Conservation (phyloP, 2,888 invertebrate species). For the Netelia inedita region DNA sequence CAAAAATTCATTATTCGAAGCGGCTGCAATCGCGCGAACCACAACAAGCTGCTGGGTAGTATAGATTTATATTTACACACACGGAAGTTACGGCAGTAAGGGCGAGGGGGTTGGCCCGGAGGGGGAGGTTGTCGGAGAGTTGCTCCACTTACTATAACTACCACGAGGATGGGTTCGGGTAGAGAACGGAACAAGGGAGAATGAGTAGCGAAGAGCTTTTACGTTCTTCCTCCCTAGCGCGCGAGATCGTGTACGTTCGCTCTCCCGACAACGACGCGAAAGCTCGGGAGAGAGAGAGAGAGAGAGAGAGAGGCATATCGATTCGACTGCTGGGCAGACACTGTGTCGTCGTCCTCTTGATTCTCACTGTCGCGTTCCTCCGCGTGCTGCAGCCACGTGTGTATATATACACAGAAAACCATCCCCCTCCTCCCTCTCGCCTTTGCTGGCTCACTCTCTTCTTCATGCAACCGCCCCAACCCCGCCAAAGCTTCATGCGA, state of each 20-base stretch:
- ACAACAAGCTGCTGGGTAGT: no score
- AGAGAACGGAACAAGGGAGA: constrained; percentile 22
- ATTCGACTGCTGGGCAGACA: constrained; percentile 69
- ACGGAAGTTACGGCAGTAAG: no score
- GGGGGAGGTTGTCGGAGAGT: background rate
- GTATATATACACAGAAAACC: background rate
- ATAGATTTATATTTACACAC: no score
- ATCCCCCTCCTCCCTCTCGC: constrained; percentile 61
- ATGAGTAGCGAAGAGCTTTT: constrained; percentile 56
- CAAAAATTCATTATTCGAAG: no score
- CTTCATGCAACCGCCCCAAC: background rate
- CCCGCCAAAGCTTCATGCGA: constrained; percentile 54
- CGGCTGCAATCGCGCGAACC: no score
- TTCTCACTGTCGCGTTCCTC: constrained; percentile 56
- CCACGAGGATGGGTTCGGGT: background rate
- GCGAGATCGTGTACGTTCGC: constrained; percentile 56
- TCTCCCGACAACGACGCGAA: constrained; percentile 58
- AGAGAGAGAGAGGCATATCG: constrained; percentile 69
- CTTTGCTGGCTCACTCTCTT: constrained; percentile 23
- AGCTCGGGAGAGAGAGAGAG: constrained; percentile 63
- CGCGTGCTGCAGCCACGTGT: constrained; percentile 2
- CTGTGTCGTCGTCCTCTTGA: constrained; percentile 65
- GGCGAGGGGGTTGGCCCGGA: no score
- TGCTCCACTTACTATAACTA: constrained; percentile 41
- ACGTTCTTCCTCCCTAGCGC: constrained; percentile 56